Base-by-base conservation (phyloP, 2,888 invertebrate species). In the Nymphalis c-album region DNA sequence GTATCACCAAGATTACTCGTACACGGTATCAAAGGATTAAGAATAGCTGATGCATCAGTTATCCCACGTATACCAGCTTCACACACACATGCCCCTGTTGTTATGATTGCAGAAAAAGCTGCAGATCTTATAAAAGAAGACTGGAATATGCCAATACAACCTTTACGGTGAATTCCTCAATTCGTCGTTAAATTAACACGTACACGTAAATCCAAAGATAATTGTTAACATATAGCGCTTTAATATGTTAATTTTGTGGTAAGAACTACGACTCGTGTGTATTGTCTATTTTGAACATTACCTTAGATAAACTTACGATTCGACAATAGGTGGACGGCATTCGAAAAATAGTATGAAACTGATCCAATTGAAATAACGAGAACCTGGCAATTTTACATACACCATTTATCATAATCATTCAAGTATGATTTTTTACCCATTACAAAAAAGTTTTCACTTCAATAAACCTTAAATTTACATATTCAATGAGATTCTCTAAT, bases 91-190 rank as follows among this genome's bases (percentile, higher is more conserved):
- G 93, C 93, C 1, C 90, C 93, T 0, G 89, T 90, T 16, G 87
- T 93, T 60, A 93, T 93, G 93, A 92, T 94, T 45, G 93, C 90
- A 1, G 93, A 93, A 74, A 93, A 93, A 71, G 93, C 90, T 46
- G 83, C 92, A 0, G 92, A 93, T 71, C 81, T 93, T 67, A 92
- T 93, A 31, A 93, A 92, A 82, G 80, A 89, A 85, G 88, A 93
- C 76, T 93, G 92, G 92, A 83, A 80, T 40, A 71, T 57, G 20
- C 53, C 53, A 40, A 53, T 60, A 67, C 22, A 60, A 64, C 10
- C 57, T 40, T 40, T 40, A 55, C 26, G 26, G 17, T 67, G 22
- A 22, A 6, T 40, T 40, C 7, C 31, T 45, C 40, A 40, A 13
- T 40, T 13, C 40, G 10, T 13, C 16, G 13, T 45, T n/a, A 17